Evolutionary conservation across 2,113 vertebrate genomes (phyloP).

Genomic region (Ariopsis seemanni): DNA sequence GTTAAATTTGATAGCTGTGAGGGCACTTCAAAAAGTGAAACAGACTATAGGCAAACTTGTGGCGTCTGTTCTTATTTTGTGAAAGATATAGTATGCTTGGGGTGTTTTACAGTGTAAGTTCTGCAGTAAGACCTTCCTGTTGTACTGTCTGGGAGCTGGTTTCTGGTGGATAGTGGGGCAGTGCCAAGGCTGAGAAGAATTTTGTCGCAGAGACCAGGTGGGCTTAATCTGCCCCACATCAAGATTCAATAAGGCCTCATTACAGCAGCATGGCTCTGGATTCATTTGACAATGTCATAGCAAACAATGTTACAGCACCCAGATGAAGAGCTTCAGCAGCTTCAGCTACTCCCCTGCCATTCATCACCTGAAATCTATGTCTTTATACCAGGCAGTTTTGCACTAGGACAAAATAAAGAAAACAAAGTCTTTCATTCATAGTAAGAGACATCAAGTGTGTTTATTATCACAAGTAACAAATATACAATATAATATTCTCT

Average conservation of each 20-base stretch:
- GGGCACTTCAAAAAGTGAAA: conserved; percentile 60
- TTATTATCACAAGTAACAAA: not conserved
- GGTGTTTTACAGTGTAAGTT: not conserved
- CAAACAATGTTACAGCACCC: conserved; percentile 60
- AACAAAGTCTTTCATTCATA: not conserved
- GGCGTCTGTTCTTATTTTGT: conserved; percentile 27
- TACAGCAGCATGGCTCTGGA: conserved; percentile 56
- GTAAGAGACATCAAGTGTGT: not conserved
- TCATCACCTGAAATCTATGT: conserved; percentile 30
- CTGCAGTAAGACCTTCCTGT: not conserved
- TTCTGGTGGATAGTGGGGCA: conserved; percentile 35
- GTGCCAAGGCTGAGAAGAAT: conserved; percentile 22
- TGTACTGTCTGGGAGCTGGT: not conserved
- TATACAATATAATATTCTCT: not conserved
- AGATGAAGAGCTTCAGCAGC: conserved; percentile 46
- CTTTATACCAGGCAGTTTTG: not conserved
- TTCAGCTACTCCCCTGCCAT: conserved; percentile 13
- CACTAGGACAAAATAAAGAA: not conserved
- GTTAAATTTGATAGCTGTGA: conserved; percentile 53
- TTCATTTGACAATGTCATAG: conserved; percentile 64
- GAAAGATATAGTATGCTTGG: not conserved
- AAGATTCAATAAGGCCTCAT: conserved; percentile 64
- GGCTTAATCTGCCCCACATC: conserved; percentile 52
- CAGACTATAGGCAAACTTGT: conserved; percentile 37
- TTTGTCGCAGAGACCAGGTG: conserved; percentile 54